phyloP scores from a whole-genome alignment of 2,113 vertebrate species.

The Mesocricetus auratus region DNA sequence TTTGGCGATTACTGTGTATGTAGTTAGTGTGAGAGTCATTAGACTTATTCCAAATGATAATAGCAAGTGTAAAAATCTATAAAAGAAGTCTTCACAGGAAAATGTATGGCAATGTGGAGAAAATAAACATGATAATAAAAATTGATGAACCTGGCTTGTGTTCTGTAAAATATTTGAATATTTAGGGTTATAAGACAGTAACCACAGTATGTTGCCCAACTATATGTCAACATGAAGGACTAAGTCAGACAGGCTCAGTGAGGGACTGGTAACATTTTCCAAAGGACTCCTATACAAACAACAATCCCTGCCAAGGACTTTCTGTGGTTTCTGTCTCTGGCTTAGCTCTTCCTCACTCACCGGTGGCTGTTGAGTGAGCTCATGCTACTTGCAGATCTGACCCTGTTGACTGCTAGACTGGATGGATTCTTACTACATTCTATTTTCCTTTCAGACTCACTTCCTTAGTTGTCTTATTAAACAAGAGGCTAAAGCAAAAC shows the following conservation, averaged over 20 bases:
- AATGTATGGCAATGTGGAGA: background rate
- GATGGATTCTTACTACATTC: background rate
- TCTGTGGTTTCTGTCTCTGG: background rate
- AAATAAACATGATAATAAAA: slow-evolving; percentile 7
- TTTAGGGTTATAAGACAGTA: background rate
- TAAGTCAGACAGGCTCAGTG: background rate
- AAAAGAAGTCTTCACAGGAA: background rate
- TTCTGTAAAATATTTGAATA: background rate
- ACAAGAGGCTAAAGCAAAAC: background rate
- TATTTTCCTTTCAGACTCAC: background rate
- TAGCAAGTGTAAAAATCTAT: background rate
- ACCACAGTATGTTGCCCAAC: too few species aligned
- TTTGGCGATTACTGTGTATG: fast-evolving
- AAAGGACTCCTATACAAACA: background rate
- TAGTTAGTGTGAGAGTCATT: background rate
- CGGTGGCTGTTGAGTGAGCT: background rate
- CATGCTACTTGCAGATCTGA: background rate
- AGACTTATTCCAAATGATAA: background rate
- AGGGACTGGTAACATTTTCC: background rate
- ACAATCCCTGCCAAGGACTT: background rate
- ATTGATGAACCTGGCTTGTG: background rate
- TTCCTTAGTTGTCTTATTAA: background rate
- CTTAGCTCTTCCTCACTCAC: background rate
- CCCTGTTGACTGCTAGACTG: background rate
- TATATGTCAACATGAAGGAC: background rate